Base-by-base conservation (phyloP, 2,113 vertebrate species). In the Hippoglossus stenolepis region DNA sequence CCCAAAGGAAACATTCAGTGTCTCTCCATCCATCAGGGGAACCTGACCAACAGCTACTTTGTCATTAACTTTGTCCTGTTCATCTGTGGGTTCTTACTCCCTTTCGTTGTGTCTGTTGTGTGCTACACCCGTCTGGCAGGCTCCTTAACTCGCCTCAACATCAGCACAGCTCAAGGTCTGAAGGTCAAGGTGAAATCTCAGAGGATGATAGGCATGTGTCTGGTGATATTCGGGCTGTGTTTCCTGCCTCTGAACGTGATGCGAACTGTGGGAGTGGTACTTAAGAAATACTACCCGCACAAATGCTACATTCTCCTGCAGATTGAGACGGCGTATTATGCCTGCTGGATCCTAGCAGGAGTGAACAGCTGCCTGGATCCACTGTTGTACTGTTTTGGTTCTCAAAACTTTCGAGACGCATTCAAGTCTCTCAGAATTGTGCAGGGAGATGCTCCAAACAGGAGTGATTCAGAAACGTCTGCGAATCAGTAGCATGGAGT, bases 211-310 rank as follows among this genome's bases (percentile, higher is more conserved):
- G 67, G 70, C 0, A 2, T 89, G 4, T 91, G 92, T 14, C 45
- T 95, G 65, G 2, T 91, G 10, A 95, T 93, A 65, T 95, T 95
- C 14, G 88, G 47, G 0, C 0, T 90, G 45, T 95, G 94, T 60
- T 95, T 94, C 73, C 87, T 88, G 12, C 94, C 94, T 1, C 71
- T 95, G 7, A 93, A 94, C 10, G 57, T 94, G 26, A 70, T 85
- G 8, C 86, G 93, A 21, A 93, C 91, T 0, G 0, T 85, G 0
- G 93, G 1, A 0, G 73, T 94, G 1, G 26, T 86, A 2, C 1
- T 93, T 6, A 90, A 76, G 8, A 89, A 87, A 35, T 80, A 67
- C 51, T 85, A 70, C 65, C 85, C 79, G 0, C 2, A 2, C 0
- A 2, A n/a, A 3, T 86, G 87, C 47, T 3, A 0, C 0, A 4